Percentiles rank a stretch among this genome's conserved stretches.
phyloP scores from a whole-genome alignment of 2,797 vertebrate genomes.

The Cottoperca gobio region DNA sequence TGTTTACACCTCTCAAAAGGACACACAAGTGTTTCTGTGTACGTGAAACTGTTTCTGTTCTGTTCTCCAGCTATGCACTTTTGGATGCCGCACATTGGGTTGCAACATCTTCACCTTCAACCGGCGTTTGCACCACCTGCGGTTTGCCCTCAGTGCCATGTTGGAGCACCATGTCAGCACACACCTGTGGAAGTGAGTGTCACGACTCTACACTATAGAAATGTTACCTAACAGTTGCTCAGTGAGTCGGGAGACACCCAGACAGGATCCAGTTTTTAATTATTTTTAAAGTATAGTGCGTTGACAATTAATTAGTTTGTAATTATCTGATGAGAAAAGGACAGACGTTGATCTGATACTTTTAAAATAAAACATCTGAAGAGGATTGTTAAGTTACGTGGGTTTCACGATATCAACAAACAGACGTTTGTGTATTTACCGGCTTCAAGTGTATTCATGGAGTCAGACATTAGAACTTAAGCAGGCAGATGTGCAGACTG shows the following conservation, averaged over 20 bases:
- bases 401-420: no score
- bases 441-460: background rate
- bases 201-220: background rate
- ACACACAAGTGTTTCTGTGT: background rate
- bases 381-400: background rate
- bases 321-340: background rate
- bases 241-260: background rate
- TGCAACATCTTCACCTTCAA: conserved; percentile 91
- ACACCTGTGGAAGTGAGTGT: conserved; percentile 90
- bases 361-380: background rate
- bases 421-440: background rate
- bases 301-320: background rate
- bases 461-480: background rate
- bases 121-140: conserved; percentile 89
- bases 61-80: conserved; percentile 88
- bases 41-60: conserved; percentile 16
- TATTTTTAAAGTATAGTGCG: no score
- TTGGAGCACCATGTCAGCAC: conserved; percentile 89
- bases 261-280: background rate
- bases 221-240: background rate
- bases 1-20: background rate
- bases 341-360: background rate
- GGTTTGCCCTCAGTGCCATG: conserved; percentile 90
- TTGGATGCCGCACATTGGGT: conserved; percentile 89
- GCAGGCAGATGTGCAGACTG: background rate